Percentiles rank a stretch among this genome's conserved stretches.
Conservation (phyloP, 2,888 invertebrate species). For the Dryococelus australis region DNA sequence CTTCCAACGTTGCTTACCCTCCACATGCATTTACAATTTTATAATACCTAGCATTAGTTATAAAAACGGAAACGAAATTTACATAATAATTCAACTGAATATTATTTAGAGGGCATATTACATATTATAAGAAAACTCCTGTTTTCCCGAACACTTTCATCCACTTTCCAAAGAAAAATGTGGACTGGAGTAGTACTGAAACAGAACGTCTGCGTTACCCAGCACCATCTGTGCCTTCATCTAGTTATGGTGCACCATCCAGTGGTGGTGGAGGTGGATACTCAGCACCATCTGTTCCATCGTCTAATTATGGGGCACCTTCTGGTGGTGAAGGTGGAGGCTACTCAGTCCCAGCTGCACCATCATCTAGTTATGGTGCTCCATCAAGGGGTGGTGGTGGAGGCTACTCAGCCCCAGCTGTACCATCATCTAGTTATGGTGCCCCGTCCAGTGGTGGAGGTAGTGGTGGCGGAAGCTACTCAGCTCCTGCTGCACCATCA, state of each 20-base stretch:
- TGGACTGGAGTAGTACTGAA: too few relatives aligned
- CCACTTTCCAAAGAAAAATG: too few relatives aligned
- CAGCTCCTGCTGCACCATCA: constrained; percentile 50
- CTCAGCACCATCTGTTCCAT: constrained; percentile 47
- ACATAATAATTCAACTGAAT: too few relatives aligned
- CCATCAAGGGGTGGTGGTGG: constrained; percentile 48
- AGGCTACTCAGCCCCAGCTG: constrained; percentile 23
- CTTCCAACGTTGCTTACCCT: too few relatives aligned
- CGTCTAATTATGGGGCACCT: constrained; percentile 55
- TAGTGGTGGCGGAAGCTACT: constrained; percentile 39
- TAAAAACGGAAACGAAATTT: too few relatives aligned
- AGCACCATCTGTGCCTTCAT: constrained; percentile 55
- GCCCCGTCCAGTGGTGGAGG: constrained; percentile 50
- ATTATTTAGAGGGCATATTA: too few relatives aligned
- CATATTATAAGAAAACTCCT: too few relatives aligned
- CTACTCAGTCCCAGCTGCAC: constrained; percentile 49
- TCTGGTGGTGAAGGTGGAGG: constrained; percentile 49
- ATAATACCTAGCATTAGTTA: too few relatives aligned
- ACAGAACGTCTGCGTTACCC: too few relatives aligned
- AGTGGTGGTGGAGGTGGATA: constrained; percentile 46
- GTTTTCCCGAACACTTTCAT: too few relatives aligned
- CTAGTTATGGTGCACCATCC: constrained; percentile 62
- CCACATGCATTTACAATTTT: too few relatives aligned
- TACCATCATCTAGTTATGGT: constrained; percentile 53
- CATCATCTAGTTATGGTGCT: constrained; percentile 57